Evolutionary conservation across 1,140 invertebrate genomes (phyloP), one percentile per base, ranked within the genome.

Genomic region (Aradophagus sp.): DNA sequence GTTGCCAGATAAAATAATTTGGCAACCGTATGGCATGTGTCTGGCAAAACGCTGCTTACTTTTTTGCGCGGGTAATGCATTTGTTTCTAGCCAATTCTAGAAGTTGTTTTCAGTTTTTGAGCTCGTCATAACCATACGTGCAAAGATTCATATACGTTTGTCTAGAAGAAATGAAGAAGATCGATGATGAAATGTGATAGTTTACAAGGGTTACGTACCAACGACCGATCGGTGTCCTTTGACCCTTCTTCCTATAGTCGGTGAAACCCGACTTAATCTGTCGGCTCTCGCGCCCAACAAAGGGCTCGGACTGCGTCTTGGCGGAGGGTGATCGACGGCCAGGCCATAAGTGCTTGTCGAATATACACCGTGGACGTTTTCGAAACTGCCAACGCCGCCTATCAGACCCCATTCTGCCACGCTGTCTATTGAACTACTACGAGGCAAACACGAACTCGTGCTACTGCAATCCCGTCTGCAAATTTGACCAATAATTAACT

Each of bases 371-470:
- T 76, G 75, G 34, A 73, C 75, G 32, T 69, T 69, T 53, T 65
- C 72, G 62, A 72, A 41, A 17, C 76, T 67, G 29, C 76, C 79
- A 1, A 78, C 76, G n/a, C 79, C 75, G 20, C 80, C 75, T 41
- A 71, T 62, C 34, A 76, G 32, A 39, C 79, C 74, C 83, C 84
- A 81, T 77, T 84, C 81, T 19, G 81, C 79, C 12, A 85, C 59
- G 73, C 86, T 87, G 83, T 94, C 93, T 76, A 93, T 93, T 78
- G 92, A 93, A 38, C 91, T 90, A 34, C 93, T 94, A 2, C 93
- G 87, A n/a, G 91, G 91, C 14, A 84, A 71, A 55, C 81, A 83
- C 5, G 80, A 82, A 44, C 80, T 75, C 15, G 78, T 77, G 11
- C 77, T 63, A 41, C 74, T 80, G 61, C 71, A 77, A 6, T 82